Evolutionary conservation across 2,113 vertebrate species (phyloP).

Genomic region (Guaruba guarouba): DNA sequence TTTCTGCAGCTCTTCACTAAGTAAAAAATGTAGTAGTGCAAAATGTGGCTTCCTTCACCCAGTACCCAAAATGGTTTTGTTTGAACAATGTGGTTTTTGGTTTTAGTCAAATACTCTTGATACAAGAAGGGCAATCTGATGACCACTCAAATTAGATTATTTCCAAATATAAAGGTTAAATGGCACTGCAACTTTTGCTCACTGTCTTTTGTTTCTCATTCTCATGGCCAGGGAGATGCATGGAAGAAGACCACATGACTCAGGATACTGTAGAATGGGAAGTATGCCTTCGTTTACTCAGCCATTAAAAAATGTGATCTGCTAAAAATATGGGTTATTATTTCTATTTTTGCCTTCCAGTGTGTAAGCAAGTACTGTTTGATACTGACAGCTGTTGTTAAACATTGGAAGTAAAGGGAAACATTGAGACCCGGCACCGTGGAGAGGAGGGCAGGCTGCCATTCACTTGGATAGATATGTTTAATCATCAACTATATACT

Average conservation of each 20-base stretch:
- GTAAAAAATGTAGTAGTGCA: neutral
- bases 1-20: neutral
- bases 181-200: neutral
- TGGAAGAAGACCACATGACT: neutral
- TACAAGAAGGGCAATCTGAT: neutral
- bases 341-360: neutral
- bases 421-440: neutral
- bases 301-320: neutral
- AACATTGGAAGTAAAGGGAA: neutral
- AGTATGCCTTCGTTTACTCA: neutral
- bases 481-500: neutral
- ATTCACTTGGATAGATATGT: neutral
- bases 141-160: neutral
- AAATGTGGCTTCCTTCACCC: neutral
- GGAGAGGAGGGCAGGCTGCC: neutral
- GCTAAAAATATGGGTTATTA: neutral
- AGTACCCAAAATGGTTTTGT: neutral
- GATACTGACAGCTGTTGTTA: neutral
- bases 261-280: neutral
- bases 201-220: neutral
- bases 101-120: neutral
- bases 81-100: neutral
- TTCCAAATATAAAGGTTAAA: neutral
- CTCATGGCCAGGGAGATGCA: neutral
- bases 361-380: neutral